phyloP scores from a whole-genome alignment of 2,113 vertebrate species.

The Cygnus buccinator region DNA sequence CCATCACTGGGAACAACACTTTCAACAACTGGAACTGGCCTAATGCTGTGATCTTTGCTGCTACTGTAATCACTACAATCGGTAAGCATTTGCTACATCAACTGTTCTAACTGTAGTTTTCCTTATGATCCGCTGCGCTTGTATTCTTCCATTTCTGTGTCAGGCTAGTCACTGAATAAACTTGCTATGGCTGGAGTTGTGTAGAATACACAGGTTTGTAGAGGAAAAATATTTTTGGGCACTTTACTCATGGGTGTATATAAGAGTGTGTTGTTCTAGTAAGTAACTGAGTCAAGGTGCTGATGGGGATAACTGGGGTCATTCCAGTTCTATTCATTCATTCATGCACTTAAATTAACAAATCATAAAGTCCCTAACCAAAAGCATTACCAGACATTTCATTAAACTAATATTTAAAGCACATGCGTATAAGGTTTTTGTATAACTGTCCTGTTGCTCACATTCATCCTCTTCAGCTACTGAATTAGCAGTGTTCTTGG shows the following conservation, averaged over 20 bases:
- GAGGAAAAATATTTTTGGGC: background rate
- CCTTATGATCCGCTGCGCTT: background rate
- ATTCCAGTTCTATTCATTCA: background rate
- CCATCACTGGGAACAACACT: conserved; percentile 91
- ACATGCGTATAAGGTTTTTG: background rate
- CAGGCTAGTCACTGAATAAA: background rate
- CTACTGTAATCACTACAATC: conserved; percentile 97
- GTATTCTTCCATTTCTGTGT: background rate
- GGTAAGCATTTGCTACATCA: conserved; percentile 74
- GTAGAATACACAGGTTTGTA: background rate
- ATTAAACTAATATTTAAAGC: background rate
- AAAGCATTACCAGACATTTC: background rate
- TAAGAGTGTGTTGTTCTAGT: background rate
- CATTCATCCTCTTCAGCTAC: background rate
- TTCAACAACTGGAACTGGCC: conserved; percentile 99
- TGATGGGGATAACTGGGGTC: background rate
- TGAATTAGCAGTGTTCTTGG: background rate
- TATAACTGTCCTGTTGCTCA: background rate
- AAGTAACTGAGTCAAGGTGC: background rate
- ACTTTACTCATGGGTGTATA: background rate
- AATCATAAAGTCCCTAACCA: background rate
- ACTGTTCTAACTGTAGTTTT: background rate
- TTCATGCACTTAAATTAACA: background rate
- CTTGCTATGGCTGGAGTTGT: background rate
- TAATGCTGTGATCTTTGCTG: conserved; percentile 97